Base-by-base conservation (phyloP, 2,888 invertebrate species). In the Hydrotaea diabolus region DNA sequence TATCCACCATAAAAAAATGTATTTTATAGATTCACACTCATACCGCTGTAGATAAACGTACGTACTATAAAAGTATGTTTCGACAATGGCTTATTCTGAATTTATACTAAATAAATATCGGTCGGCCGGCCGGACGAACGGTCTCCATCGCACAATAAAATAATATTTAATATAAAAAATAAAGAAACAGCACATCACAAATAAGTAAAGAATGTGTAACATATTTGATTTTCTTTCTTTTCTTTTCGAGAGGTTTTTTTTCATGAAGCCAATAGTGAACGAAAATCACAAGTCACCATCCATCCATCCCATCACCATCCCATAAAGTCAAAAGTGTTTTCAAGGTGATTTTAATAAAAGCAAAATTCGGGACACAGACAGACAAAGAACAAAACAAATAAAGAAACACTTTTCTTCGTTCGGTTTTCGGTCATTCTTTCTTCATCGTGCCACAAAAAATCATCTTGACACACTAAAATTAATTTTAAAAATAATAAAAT, bases 261-360 rank as follows among this genome's bases (percentile, higher is more conserved):
- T 66, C 43, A 43, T 66, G 43, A 69, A 23, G 39, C 39, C 39
- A 39, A 46, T 19, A 66, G 66, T 69, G 69, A 59, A 74, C 43
- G 46, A 62, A 74, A 74, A 59, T 21, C 23, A 74, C 57, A 57
- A 59, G 59, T 57, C 73, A 74, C 73, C 74, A 62, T 39, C 73
- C n/a, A n/a, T 59, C 57, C 74, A 62, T 31, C 31, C 7, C 31
- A 31, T 39, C 73, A 74, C 57, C 74, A 62, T 31, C 31, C 7
- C 31, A 31, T 49, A 46, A 74, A 74, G 59, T 59, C 43, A 46
- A 74, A 74, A 59, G 74, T 43, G 46, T 59, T 59, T 74, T 74
- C 74, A 74, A 74, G 74, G 74, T 74, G 74, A 74, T 74, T 74
- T 74, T 26, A 74, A 74, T 74, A 69, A 69, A 69, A 69, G 19